Evolutionary conservation across 2,888 invertebrate genomes (phyloP), one percentile per base, ranked within the genome.

Genomic region (Cephus sareptanus): DNA sequence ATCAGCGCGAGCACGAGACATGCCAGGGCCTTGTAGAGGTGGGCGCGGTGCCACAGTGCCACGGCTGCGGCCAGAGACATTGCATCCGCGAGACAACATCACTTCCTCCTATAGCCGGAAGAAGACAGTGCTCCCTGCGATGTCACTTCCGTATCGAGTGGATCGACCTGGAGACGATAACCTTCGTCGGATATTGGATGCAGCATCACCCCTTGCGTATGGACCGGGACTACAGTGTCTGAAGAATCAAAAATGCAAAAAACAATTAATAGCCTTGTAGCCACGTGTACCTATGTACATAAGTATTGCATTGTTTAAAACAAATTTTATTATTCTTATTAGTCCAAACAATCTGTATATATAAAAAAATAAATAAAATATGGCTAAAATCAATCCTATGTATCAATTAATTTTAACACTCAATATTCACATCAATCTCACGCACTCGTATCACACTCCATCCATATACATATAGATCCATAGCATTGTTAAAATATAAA

Each of bases 1-100:
- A 95, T 94, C 77, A 95, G 93, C 80, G 94, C 93, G 82, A 95
- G 91, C 88, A 95, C 94, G 85, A 94, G 91, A 85, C 92, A 91
- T 85, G 93, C 92, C 82, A 94, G 89, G 89, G 93, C 92, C 92
- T 94, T 94, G 91, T 93, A 94, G 84, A 93, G 92, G 92, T 93
- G 92, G 90, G 92, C 91, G 87, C 92, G 92, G 88, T 92, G 92
- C 91, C 92, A 92, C 89, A 91, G 89, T 90, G 91, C 91, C 91
- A 92, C 92, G 89, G 91, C 91, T 91, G 89, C 90, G 87, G 90
- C 89, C 90, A 89, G 89, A 87, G 89, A 88, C 90, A 90, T 90
- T 86, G 91, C 90, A 89, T 89, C 83, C 85, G 85, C 86, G 86
- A 88, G 90, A 89, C 89, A 91, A 89, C 91, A 90, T 90, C 88